A percentile compares a stretch with the other conserved stretches of the same genome.
phyloP scores from a whole-genome alignment of 1,140 invertebrate genomes.

The Zophobas atratus region DNA sequence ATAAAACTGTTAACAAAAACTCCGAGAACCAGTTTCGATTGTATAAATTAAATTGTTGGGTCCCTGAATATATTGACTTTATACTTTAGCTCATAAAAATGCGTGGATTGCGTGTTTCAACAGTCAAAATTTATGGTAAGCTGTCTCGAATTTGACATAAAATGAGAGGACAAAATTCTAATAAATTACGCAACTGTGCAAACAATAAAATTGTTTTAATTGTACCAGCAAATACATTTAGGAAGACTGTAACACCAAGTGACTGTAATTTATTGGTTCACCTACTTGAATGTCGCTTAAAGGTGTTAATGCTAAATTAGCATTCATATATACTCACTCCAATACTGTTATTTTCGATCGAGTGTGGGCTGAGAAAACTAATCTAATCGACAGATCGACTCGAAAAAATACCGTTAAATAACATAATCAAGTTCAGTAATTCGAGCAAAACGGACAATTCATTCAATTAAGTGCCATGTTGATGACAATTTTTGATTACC shows the following conservation, averaged over 20 bases:
- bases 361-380: slow-evolving; percentile 6
- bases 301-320: not conserved
- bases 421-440: slow-evolving; percentile 9
- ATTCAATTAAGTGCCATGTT: slow-evolving; percentile 18
- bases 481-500: slow-evolving; percentile 3
- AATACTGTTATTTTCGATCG: slow-evolving; percentile 1
- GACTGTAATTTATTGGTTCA: not conserved
- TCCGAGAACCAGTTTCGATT: slow-evolving; percentile 39
- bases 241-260: slow-evolving; percentile 3
- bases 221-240: slow-evolving; percentile 10
- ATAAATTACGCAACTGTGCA: slow-evolving; percentile 39
- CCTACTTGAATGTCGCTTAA: not conserved
- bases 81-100: slow-evolving; percentile 42
- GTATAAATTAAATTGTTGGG: slow-evolving; percentile 42
- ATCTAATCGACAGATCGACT: slow-evolving; percentile 14
- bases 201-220: slow-evolving; percentile 41
- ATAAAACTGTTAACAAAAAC: slow-evolving; percentile 33
- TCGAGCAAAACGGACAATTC: not conserved
- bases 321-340: not conserved
- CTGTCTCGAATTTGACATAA: slow-evolving; percentile 40
- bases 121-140: slow-evolving; percentile 35
- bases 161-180: slow-evolving; percentile 37
- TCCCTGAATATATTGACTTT: slow-evolving; percentile 42
- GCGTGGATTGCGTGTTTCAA: slow-evolving; percentile 39
- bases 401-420: slow-evolving; percentile 27